Evolutionary conservation across 1,140 invertebrate species (phyloP).

Genomic region (Babylonia areolata): DNA sequence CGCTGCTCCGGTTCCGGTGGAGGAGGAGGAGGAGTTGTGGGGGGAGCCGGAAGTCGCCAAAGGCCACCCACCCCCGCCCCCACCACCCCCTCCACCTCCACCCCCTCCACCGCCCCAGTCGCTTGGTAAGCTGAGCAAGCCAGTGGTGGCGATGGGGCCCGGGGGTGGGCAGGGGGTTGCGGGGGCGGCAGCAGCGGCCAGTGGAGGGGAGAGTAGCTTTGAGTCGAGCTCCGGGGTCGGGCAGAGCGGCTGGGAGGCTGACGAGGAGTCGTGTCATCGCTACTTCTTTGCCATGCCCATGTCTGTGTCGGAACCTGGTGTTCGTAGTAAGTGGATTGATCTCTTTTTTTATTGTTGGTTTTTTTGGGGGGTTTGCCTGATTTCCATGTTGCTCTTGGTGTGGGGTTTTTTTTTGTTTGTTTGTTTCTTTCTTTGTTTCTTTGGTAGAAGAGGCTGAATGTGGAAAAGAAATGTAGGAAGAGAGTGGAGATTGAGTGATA

Average conservation of each 20-base stretch:
- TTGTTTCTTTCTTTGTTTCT: too few relatives aligned
- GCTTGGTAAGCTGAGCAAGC: not conserved
- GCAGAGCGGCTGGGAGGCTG: conserved; percentile 34
- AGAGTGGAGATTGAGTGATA: too few relatives aligned
- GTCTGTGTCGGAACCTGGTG: conserved; percentile 38
- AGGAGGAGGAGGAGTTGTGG: conserved; percentile 25
- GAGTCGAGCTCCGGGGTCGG: conserved; percentile 31
- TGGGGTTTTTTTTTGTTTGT: too few relatives aligned
- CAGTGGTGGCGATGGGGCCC: not conserved
- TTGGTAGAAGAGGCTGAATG: too few relatives aligned
- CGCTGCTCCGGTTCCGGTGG: not conserved
- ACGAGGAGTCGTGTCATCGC: conserved; percentile 41
- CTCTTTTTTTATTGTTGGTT: not conserved
- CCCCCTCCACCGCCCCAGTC: conserved; percentile 34
- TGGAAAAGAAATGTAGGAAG: too few relatives aligned
- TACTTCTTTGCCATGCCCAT: conserved; percentile 44
- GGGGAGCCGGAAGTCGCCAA: conserved; percentile 26
- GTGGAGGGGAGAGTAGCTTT: not conserved
- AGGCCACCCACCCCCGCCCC: conserved; percentile 35
- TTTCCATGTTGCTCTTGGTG: too few relatives aligned
- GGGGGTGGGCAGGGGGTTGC: not conserved
- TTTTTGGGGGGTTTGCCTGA: too few relatives aligned
- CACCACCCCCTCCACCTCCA: conserved; percentile 44
- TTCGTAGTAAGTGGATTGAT: conserved; percentile 40
- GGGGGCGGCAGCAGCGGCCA: not conserved